phyloP scores from a whole-genome alignment of 2,113 vertebrate species.

The Dasyurus viverrinus region DNA sequence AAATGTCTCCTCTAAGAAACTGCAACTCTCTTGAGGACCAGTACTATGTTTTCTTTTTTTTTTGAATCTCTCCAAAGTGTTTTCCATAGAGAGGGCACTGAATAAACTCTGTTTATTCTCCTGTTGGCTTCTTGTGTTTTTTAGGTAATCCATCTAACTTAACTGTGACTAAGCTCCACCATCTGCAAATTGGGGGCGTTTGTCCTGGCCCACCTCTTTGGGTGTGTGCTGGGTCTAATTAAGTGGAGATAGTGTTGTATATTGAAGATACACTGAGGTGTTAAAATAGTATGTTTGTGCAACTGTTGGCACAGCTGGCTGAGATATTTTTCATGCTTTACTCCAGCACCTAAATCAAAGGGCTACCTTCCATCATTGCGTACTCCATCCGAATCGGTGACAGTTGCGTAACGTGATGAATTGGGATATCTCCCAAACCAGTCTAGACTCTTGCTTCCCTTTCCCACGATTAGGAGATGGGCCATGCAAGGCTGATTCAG shows the following conservation, averaged over 20 bases:
- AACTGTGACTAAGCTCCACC: constrained; percentile 2
- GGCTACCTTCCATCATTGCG: not conserved
- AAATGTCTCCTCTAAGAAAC: not conserved
- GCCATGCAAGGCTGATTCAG: constrained; percentile 60
- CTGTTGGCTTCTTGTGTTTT: not conserved
- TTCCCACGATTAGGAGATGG: constrained; percentile 58
- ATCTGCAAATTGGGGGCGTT: constrained; percentile 26
- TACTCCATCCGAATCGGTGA: constrained; percentile 20
- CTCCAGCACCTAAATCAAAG: not conserved
- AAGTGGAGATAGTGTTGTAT: not conserved
- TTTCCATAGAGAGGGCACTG: constrained; percentile 3
- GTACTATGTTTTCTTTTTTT: not conserved
- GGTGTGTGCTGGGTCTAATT: constrained; percentile 50
- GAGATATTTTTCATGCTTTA: constrained; percentile 20
- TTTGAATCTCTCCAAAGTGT: not conserved
- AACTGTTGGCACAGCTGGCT: not conserved
- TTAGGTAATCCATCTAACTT: constrained; percentile 11
- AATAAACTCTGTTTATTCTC: not conserved
- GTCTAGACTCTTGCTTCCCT: constrained; percentile 48
- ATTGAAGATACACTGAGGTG: constrained; percentile 22
- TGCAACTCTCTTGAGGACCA: not conserved
- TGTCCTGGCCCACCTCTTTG: constrained; percentile 35
- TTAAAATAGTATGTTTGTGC: constrained; percentile 22
- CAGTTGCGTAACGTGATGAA: constrained; percentile 32
- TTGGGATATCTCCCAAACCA: constrained; percentile 20